These are phyloP conservation scores for Leptopilina boulardi DNA, from an alignment of 1,140 invertebrate genomes.

Conservation along the genomic window DNA sequence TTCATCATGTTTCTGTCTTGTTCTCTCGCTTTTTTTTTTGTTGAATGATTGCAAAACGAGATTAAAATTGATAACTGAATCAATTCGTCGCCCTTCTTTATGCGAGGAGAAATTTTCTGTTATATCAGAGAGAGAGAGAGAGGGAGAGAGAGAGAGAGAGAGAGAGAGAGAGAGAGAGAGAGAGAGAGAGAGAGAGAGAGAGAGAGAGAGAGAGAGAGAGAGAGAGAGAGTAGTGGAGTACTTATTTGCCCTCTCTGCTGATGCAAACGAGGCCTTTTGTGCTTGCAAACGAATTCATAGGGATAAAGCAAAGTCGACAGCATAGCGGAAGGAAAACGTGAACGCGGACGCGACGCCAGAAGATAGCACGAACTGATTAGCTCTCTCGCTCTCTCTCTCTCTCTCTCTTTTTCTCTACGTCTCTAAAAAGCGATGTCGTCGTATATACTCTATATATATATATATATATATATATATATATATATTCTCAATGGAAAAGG, in stretches of 20 bases:
- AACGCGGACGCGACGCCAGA: not conserved
- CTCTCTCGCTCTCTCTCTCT: too few relatives aligned
- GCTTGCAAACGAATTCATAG: conserved; percentile 27
- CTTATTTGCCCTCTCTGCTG: conserved; percentile 27
- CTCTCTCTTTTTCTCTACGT: too few relatives aligned
- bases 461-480: too few relatives aligned
- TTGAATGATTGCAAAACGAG: not conserved
- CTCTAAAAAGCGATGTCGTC: conserved; percentile 25
- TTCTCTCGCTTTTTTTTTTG: not conserved
- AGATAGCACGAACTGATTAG: conserved; percentile 30
- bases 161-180: too few relatives aligned
- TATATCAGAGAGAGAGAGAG: too few relatives aligned
- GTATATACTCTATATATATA: too few relatives aligned
- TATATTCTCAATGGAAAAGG: not conserved
- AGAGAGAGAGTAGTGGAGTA: not conserved
- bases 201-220: too few relatives aligned
- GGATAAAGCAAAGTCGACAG: not conserved
- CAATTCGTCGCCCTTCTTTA: not conserved
- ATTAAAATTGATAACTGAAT: not conserved
- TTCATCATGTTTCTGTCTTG: too few relatives aligned
- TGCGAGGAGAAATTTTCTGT: not conserved
- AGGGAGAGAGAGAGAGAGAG: too few relatives aligned
- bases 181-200: too few relatives aligned
- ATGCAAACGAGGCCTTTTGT: conserved; percentile 29
- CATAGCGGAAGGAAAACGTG: conserved; percentile 11